These are phyloP conservation scores for Amaurobius ferox DNA, from an alignment of 2,888 invertebrate genomes.

Conservation along the genomic window DNA sequence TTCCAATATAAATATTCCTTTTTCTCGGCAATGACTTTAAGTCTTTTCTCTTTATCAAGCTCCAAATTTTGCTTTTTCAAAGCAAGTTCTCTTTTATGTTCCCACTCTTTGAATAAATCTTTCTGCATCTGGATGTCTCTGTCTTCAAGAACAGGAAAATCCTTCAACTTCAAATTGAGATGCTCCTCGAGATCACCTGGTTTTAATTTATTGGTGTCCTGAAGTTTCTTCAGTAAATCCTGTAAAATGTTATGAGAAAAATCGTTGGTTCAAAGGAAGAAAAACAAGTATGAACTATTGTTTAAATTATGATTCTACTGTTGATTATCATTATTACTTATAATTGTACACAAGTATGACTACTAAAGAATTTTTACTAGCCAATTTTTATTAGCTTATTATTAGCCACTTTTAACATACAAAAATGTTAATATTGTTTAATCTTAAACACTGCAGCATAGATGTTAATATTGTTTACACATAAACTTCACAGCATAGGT, in stretches of 20 bases:
- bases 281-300: too few relatives aligned
- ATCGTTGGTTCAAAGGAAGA: not conserved
- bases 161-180: conserved; percentile 33
- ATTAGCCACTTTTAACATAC: too few relatives aligned
- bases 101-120: conserved; percentile 60
- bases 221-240: conserved; percentile 17
- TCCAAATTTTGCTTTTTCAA: conserved; percentile 63
- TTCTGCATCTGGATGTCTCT: conserved; percentile 60
- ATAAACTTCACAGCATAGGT: too few relatives aligned
- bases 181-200: not conserved
- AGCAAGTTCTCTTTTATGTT: conserved; percentile 47
- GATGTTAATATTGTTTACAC: too few relatives aligned
- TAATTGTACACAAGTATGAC: too few relatives aligned
- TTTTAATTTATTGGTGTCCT: not conserved
- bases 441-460: too few relatives aligned
- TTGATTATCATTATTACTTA: too few relatives aligned
- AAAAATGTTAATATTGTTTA: too few relatives aligned
- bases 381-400: too few relatives aligned
- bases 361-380: too few relatives aligned
- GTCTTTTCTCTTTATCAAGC: conserved; percentile 53
- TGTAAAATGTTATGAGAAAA: not conserved
- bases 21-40: conserved; percentile 63
- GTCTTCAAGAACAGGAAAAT: conserved; percentile 46
- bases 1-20: conserved; percentile 72
- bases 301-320: too few relatives aligned